Evolutionary conservation across 2,888 invertebrate genomes (phyloP).

Genomic region (Leistus spinibarbis): DNA sequence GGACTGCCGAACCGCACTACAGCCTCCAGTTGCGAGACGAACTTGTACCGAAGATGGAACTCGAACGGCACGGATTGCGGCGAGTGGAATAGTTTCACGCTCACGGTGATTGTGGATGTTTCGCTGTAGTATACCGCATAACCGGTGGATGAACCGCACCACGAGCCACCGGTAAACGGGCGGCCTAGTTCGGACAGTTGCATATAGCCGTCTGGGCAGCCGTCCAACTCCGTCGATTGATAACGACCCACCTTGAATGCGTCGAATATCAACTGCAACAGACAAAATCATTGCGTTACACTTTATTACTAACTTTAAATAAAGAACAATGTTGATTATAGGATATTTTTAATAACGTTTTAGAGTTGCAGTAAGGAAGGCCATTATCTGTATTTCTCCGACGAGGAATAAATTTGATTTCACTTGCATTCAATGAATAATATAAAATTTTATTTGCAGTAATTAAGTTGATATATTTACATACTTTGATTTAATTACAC

Average conservation of each 20-base stretch:
- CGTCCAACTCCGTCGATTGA: slow-evolving; percentile 73
- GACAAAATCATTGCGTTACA: slow-evolving; percentile 11
- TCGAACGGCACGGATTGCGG: slow-evolving; percentile 78
- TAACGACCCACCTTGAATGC: slow-evolving; percentile 86
- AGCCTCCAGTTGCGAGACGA: slow-evolving; percentile 79
- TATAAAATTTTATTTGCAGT: background rate
- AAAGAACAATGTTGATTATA: background rate
- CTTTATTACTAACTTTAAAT: background rate
- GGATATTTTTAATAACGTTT: background rate
- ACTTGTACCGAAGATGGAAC: slow-evolving; percentile 80
- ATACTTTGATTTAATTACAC: background rate
- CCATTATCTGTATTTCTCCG: no score
- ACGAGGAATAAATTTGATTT: no score
- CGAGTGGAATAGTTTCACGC: slow-evolving; percentile 76
- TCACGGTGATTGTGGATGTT: slow-evolving; percentile 86
- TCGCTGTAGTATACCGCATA: slow-evolving; percentile 88
- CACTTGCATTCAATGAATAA: no score
- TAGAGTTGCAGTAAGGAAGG: no score
- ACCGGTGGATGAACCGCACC: slow-evolving; percentile 85
- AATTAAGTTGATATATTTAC: background rate
- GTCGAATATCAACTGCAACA: slow-evolving; percentile 77
- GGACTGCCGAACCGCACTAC: slow-evolving; percentile 79
- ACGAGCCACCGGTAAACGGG: slow-evolving; percentile 87
- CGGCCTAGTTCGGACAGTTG: slow-evolving; percentile 84
- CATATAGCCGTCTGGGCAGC: slow-evolving; percentile 89